Conservation (phyloP, 2,797 vertebrate genomes). For the Graptemys geographica region DNA sequence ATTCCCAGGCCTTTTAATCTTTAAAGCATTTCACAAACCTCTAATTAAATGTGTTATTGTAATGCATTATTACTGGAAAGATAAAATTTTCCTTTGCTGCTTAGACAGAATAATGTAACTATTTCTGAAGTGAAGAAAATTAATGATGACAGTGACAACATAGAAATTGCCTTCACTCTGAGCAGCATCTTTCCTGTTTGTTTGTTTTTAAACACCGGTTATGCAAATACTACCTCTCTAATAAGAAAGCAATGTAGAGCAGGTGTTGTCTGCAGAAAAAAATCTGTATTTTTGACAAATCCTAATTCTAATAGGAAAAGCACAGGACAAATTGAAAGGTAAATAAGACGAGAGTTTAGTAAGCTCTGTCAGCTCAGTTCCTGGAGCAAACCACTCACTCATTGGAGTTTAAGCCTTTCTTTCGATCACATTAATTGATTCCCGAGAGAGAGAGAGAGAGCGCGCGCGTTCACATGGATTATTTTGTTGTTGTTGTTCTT, state of each 20-base stretch:
- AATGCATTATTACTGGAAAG: neutral
- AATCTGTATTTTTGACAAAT: neutral
- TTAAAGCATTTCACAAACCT: neutral
- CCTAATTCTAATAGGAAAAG: neutral
- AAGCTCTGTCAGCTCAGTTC: neutral
- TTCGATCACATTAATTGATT: neutral
- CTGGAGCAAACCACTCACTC: neutral
- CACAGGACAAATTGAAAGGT: neutral
- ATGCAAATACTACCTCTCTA: neutral
- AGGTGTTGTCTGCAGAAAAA: neutral
- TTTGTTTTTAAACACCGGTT: neutral
- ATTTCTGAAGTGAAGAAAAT: neutral
- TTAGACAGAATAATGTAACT: neutral
- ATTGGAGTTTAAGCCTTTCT: neutral
- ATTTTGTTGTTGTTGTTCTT: neutral
- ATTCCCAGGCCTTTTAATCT: neutral
- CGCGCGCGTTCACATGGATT: neutral
- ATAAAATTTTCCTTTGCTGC: neutral
- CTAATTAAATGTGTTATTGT: neutral
- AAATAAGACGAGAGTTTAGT: neutral
- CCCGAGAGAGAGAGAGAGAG: neutral
- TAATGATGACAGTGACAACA: neutral
- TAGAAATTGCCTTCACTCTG: neutral
- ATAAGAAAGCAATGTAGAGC: neutral
- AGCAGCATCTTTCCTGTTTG: neutral